A percentile compares a stretch with the other conserved stretches of the same genome.
Evolutionary conservation across 1,140 invertebrate genomes (phyloP).

Genomic region (Drosophila nigromelanica): DNA sequence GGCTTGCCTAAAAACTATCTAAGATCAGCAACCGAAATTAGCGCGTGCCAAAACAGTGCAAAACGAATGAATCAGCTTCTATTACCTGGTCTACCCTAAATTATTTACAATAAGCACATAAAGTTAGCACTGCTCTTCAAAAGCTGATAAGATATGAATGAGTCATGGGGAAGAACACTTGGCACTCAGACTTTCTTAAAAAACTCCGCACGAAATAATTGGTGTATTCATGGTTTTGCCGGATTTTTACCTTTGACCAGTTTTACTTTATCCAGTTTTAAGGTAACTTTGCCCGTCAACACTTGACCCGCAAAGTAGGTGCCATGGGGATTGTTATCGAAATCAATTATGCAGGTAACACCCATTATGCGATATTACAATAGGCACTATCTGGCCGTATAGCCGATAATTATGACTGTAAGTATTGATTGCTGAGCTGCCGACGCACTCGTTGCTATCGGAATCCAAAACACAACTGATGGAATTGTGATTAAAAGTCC

Average conservation of each 20-base stretch:
- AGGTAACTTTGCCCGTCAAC: slow-evolving; percentile 84
- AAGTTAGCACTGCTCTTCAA: slow-evolving; percentile 15
- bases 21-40: slow-evolving; percentile 3
- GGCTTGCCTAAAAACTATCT: not conserved
- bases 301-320: slow-evolving; percentile 85
- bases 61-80: slow-evolving; percentile 23
- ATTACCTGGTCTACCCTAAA: slow-evolving; percentile 17
- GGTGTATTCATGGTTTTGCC: not conserved
- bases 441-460: slow-evolving; percentile 36
- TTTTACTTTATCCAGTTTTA: slow-evolving; percentile 84
- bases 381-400: not conserved
- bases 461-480: slow-evolving; percentile 62
- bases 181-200: not conserved
- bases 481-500: slow-evolving; percentile 39
- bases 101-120: slow-evolving; percentile 11
- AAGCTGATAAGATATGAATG: slow-evolving; percentile 45
- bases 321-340: slow-evolving; percentile 84
- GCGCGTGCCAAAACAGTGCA: slow-evolving; percentile 19
- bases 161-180: slow-evolving; percentile 32
- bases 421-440: not conserved
- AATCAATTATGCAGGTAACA: slow-evolving; percentile 75
- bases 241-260: slow-evolving; percentile 80
- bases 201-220: not conserved
- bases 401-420: slow-evolving; percentile 3
- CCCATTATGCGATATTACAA: slow-evolving; percentile 51